Evolutionary conservation across 2,888 invertebrate species (phyloP), one percentile per base, ranked within the genome.

Genomic region (Osedax frankpressi): DNA sequence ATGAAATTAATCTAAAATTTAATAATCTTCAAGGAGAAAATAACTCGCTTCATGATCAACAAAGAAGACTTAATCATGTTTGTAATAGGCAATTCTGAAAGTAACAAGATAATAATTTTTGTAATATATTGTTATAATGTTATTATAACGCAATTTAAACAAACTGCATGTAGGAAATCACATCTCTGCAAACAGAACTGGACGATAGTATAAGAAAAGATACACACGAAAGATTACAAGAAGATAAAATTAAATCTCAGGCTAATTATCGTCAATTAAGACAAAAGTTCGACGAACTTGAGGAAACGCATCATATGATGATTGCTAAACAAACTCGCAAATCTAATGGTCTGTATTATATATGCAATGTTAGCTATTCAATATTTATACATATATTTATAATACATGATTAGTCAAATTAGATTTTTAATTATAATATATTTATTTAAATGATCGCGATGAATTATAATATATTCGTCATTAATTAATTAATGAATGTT

Each of bases 211-310:
- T 44, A 44, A 6, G 44, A 11, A 44, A 44, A 44, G 44, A 44
- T 19, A 19, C 44, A 11, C 44, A 44, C 44, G 44, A 44, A 44
- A 6, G 80, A 62, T 27, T 80, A 14, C 72, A 77, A 28, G 68
- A 76, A 28, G 80, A 80, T 69, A 78, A 79, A 67, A 77, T 77
- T 14, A 30, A 76, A 27, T 67, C 80, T 14, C 75, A 78, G 63
- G 75, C 76, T 65, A 78, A 80, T 62, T 75, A 75, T 62, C 77
- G 76, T 27, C 75, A 75, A 19, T 74, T 80, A 69, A 77, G 77
- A 67, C 73, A 77, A 71, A 79, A 80, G 30, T 76, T 79, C 29
- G 77, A 80, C 26, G 76, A 78, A 6, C 75, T 81, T 24, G 78
- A 79, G 71, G 76, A 78, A 63, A 69, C 78, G 69, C 79, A 81